These are phyloP conservation scores for Dinocampus coccinellae DNA, from an alignment of 2,888 invertebrate genomes.

Conservation along the genomic window DNA sequence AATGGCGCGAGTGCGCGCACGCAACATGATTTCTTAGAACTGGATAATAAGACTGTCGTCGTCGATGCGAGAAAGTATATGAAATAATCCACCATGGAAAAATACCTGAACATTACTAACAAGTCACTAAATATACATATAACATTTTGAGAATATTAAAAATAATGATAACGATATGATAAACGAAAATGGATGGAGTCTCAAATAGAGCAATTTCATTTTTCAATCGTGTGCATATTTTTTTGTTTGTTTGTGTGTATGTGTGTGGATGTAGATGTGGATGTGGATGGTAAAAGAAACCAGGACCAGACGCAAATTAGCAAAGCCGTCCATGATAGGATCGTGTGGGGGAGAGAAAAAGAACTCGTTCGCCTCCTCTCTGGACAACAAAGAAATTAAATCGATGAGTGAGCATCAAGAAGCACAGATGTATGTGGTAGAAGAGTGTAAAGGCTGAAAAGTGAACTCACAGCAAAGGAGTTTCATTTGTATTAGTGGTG, in stretches of 20 bases:
- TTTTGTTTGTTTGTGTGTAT: no score
- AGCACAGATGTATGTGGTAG: not conserved
- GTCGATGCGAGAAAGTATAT: conserved; percentile 39
- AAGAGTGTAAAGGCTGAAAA: conserved; percentile 8
- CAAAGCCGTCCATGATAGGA: conserved; percentile 45
- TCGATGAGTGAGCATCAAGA: conserved; percentile 20
- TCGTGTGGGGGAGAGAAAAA: conserved; percentile 29
- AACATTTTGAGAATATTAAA: conserved; percentile 19
- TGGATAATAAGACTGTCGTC: conserved; percentile 33
- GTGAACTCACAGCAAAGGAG: conserved; percentile 29
- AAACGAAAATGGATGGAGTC: not conserved
- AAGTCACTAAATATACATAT: conserved; percentile 12
- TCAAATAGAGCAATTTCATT: not conserved
- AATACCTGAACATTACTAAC: conserved; percentile 38
- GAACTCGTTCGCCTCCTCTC: conserved; percentile 38
- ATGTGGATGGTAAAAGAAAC: conserved; percentile 5
- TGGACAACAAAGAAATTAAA: conserved; percentile 24
- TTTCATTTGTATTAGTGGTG: not conserved
- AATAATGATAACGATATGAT: not conserved
- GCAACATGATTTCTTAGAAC: conserved; percentile 36
- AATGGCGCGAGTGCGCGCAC: conserved; percentile 34
- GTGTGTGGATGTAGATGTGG: no score
- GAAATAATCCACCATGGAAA: not conserved
- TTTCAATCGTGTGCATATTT: no score
- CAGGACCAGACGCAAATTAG: conserved; percentile 49